Base-by-base conservation (phyloP, 2,113 vertebrate genomes). In the Oncorhynchus nerka region DNA sequence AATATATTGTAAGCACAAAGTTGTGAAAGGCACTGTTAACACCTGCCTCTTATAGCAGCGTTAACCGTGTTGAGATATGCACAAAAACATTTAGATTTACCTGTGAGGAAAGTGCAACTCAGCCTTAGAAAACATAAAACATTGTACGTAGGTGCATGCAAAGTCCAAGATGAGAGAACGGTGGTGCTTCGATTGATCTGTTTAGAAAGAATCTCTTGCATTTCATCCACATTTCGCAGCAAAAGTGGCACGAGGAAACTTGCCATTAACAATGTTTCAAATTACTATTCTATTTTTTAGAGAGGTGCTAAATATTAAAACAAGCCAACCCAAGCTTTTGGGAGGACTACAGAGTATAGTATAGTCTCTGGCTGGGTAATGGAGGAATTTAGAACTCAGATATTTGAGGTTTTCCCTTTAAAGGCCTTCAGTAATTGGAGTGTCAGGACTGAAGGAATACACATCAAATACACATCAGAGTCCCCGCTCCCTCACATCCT, bases 361-460 rank as follows among this genome's bases (percentile, higher is more conserved):
- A 79, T 81, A 45, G 79, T 30, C 62, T 3, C n/a, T 20, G 57
- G n/a, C 73, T 55, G 51, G 51, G 26, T 84, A 75, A 84, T 86
- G 76, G 81, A 78, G 74, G 79, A 87, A 79, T 87, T 87, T 84
- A 85, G 76, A 78, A 86, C 78, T 82, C 81, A 83, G 86, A 83
- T 87, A 84, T 90, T 91, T 87, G 80, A 86, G 81, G 81, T 88
- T 89, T 89, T 77, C 15, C 61, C 67, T 75, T 75, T 77, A 86
- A 90, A 89, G 76, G 84, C 84, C 85, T 74, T 77, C 70, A 73
- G 84, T 92, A 92, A 92, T 92, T 92, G 86, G 86, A 86, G 80
- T 86, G 88, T 89, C 85, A 75, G 81, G 69, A 72, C 79, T 84
- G 79, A 81, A 86, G 81, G 80, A 78, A 81, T 85, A 80, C 81